Evolutionary conservation across 1,140 invertebrate species (phyloP), one percentile per base, ranked within the genome.

Genomic region (Brachionus plicatilis): DNA sequence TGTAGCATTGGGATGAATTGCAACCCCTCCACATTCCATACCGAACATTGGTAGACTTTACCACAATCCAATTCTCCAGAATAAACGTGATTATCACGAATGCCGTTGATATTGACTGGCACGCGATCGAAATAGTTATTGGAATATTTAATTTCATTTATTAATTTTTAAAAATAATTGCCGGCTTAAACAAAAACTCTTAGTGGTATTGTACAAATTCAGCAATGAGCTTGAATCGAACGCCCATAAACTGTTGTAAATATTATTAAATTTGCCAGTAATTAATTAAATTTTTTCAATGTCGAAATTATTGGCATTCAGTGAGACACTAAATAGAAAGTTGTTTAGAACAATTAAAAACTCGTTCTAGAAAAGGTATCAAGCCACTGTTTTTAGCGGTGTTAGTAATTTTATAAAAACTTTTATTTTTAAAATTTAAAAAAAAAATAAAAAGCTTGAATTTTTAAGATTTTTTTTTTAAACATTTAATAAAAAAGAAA

Each of bases 91-190:
- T 60, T 47, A 82, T 47, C 20, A 82, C 65, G 14, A 65, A 45
- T 68, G 65, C 79, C 24, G 65, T 14, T 47, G 79, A 65, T 12
- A 82, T 47, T 9, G 50, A 60, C 24, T 37, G 79, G 65, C 79
- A 65, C 14, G 53, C 79, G 24, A 68, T 68, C 20, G 79, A 53
- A 11, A 82, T 45, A 56, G 41, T 82, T 27, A 82, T 43, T 37
- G 65, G 79, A 14, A 82, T 82, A 45, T 47, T 68, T 41, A 65
- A 65, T 82, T 65, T 82, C 79, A 82, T 82, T 60, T 41, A 60
- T 50, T 12, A 56, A 9, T 20, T 78, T 50, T 14, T 50, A n/a
- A 75, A 29, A 75, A 43, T 12, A 20, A 78, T 14, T 29, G 12
- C 7, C 53, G 20, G 20, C 53, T 60, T 60, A 20, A 47, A 47